Conservation (phyloP, 2,797 vertebrate genomes). For the Zalophus californianus region DNA sequence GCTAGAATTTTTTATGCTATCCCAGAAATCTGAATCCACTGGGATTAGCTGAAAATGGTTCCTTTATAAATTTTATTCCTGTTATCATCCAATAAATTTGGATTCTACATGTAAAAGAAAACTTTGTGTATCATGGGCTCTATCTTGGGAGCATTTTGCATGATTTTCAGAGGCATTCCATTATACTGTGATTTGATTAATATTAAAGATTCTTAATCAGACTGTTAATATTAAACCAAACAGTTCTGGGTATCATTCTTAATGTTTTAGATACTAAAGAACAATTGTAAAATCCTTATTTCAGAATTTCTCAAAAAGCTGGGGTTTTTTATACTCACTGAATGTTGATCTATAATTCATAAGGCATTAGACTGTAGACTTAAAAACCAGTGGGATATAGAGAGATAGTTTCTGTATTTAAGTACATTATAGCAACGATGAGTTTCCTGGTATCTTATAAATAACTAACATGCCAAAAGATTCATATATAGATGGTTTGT, state of each 20-base stretch:
- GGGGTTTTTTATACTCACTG: not conserved
- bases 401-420: conserved; percentile 37
- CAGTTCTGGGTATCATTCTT: conserved; percentile 1
- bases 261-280: conserved; percentile 13
- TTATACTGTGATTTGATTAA: conserved; percentile 58
- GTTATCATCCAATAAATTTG: not conserved
- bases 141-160: conserved; percentile 47
- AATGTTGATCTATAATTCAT: conserved; percentile 51
- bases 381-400: conserved; percentile 35
- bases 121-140: not conserved
- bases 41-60: conserved; percentile 30
- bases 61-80: conserved; percentile 52
- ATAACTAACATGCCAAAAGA: conserved; percentile 13
- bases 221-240: conserved; percentile 33
- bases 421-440: conserved; percentile 3
- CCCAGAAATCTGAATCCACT: not conserved
- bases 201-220: conserved; percentile 32
- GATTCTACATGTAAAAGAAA: conserved; percentile 43
- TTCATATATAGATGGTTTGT: conserved; percentile 1
- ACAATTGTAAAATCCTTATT: conserved; percentile 45
- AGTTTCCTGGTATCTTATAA: conserved; percentile 53
- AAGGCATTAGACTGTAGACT: conserved; percentile 10
- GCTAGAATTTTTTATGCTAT: conserved; percentile 37
- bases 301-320: conserved; percentile 57
- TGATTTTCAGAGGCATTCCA: conserved; percentile 59